Base-by-base conservation (phyloP, 2,797 vertebrate genomes). In the Alectoris magna region DNA sequence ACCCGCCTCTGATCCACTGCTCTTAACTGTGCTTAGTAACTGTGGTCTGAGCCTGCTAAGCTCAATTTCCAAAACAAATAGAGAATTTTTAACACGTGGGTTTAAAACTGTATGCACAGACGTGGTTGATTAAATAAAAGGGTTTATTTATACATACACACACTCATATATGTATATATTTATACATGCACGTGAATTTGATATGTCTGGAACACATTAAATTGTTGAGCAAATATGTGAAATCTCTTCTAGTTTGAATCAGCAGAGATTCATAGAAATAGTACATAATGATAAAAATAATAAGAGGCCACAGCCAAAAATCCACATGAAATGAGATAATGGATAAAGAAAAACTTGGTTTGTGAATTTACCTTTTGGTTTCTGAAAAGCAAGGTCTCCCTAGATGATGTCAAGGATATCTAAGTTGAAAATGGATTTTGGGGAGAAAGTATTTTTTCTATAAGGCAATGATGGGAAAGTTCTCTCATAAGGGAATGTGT, bases 51-150 rank as follows among this genome's bases (percentile, higher is more conserved):
- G 41, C 53, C 53, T 64, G 13, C 34, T 53, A 66, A 77, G 56
- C 41, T 93, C 2, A 1, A 70, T 44, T 93, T 91, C 72, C 91
- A 94, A 91, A 56, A n/a, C 46, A 95, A 93, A 94, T 0, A 91
- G 3, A 76, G 63, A 22, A 26, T 87, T 89, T 93, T 91, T 89
- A 78, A 85, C 69, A 48, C 0, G 0, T 56, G 87, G 76, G 41
- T 87, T 87, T 78, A 78, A 85, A 89, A 34, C 84, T 92, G 76
- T 89, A 76, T 85, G 87, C 79, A 72, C 62, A 75, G 92, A 18
- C 43, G 59, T 26, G 23, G 44, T 8, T 83, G 84, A 80, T 86
- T 81, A 91, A 94, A 92, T 88, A 63, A 58, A 71, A 80, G 67
- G 53, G 60, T 94, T 91, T 90, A 15, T 71, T 26, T 75, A 36